Conservation (phyloP, 1,140 invertebrate species). For the Subanguina moxae region DNA sequence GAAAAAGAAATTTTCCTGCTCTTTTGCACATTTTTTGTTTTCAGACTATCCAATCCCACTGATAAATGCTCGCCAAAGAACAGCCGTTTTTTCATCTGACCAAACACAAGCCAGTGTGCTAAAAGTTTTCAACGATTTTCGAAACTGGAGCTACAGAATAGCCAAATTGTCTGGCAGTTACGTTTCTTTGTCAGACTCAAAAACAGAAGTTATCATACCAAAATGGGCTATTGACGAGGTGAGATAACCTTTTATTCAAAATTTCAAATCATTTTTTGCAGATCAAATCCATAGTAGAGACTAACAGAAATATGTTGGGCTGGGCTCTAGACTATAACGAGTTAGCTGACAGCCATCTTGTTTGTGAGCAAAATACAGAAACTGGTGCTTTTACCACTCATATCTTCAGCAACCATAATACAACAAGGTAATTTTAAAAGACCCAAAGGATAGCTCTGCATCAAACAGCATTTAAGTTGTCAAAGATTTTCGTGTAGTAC, state of each 20-base stretch:
- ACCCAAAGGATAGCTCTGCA: no score
- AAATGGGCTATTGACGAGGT: constrained; percentile 26
- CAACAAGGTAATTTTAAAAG: constrained; percentile 11
- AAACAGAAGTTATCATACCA: constrained; percentile 20
- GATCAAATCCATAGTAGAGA: constrained; percentile 20
- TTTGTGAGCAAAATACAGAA: constrained; percentile 17
- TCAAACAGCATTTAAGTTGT: no score
- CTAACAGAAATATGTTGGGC: constrained; percentile 30
- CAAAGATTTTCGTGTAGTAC: no score
- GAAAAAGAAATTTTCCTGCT: no score
- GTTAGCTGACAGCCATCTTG: constrained; percentile 27
- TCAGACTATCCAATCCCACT: constrained; percentile 32
- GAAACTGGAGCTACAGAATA: constrained; percentile 29
- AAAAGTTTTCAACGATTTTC: constrained; percentile 35
- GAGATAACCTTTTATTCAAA: background rate
- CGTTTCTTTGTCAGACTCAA: constrained; percentile 18
- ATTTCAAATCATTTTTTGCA: constrained; percentile 9
- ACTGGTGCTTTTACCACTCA: constrained; percentile 9
- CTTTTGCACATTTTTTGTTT: no score
- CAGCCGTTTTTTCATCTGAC: constrained; percentile 18
- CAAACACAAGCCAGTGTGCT: constrained; percentile 21
- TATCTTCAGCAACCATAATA: constrained; percentile 18
- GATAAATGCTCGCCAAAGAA: constrained; percentile 10
- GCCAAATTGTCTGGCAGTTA: constrained; percentile 14
- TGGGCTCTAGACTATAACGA: constrained; percentile 33